These are phyloP conservation scores for Podarcis cretensis DNA, from an alignment of 2,113 vertebrate species.

Conservation along the genomic window DNA sequence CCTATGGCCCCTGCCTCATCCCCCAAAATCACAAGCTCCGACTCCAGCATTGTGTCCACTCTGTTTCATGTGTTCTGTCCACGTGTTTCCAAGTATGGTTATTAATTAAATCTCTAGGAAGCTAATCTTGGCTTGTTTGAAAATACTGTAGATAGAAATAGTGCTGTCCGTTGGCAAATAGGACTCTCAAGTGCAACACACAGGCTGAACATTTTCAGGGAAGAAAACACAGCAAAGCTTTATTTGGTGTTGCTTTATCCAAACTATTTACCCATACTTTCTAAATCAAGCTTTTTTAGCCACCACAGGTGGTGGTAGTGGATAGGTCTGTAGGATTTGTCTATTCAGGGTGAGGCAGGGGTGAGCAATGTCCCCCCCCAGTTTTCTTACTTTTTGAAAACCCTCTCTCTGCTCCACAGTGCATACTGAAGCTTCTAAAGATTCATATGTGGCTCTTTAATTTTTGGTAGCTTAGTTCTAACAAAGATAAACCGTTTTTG, in stretches of 20 bases:
- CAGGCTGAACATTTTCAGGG: neutral
- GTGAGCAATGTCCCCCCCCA: no score
- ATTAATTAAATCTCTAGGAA: constrained; percentile 22
- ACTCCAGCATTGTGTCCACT: neutral
- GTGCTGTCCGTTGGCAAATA: neutral
- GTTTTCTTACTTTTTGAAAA: neutral
- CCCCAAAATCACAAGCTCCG: neutral
- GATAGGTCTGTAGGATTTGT: neutral
- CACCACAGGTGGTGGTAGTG: neutral
- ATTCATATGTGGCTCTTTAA: neutral
- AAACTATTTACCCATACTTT: neutral
- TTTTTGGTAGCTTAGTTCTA: neutral
- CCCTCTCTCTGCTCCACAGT: neutral
- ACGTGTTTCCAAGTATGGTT: constrained; percentile 13
- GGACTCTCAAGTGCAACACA: neutral
- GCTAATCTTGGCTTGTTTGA: constrained; percentile 16
- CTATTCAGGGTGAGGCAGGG: no score
- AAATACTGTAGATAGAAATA: neutral
- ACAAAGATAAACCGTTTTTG: neutral
- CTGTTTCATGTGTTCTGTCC: constrained; percentile 10
- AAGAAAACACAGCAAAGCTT: neutral
- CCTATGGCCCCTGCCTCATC: neutral
- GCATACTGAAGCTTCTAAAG: neutral
- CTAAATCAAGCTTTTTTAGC: neutral
- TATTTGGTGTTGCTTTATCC: neutral